Percentiles rank a stretch among this genome's conserved stretches.
Evolutionary conservation across 2,888 invertebrate genomes (phyloP).

Genomic region (Archaeoteleia sp.): DNA sequence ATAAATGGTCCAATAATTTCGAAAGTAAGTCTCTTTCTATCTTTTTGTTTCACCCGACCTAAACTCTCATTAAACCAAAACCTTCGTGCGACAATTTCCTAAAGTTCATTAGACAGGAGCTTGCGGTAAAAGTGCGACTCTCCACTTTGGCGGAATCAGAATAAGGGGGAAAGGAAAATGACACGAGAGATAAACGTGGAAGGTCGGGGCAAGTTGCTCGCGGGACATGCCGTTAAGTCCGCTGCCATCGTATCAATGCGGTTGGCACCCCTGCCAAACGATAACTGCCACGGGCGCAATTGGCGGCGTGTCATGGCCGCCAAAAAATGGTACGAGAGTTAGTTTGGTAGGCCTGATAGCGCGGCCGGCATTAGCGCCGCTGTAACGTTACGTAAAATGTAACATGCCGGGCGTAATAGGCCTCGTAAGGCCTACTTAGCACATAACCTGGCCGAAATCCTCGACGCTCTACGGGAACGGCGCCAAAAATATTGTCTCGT

Average conservation of each 20-base stretch:
- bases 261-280: slow-evolving; percentile 70
- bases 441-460: slow-evolving; percentile 41
- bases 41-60: too few relatives aligned
- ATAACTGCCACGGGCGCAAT: slow-evolving; percentile 60
- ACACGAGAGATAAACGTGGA: slow-evolving; percentile 36
- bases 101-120: slow-evolving; percentile 29
- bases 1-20: too few relatives aligned
- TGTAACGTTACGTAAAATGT: slow-evolving; percentile 38
- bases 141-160: slow-evolving; percentile 10
- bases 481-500: slow-evolving; percentile 54
- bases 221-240: slow-evolving; percentile 19
- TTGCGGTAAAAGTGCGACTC: slow-evolving; percentile 4
- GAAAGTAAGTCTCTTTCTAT: too few relatives aligned
- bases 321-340: slow-evolving; percentile 30
- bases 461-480: slow-evolving; percentile 17
- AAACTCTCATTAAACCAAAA: slow-evolving; percentile 20
- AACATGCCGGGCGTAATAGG: slow-evolving; percentile 39
- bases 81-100: slow-evolving; percentile 20
- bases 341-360: slow-evolving; percentile 39
- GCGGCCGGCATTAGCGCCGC: slow-evolving; percentile 31
- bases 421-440: slow-evolving; percentile 54
- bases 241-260: slow-evolving; percentile 56
- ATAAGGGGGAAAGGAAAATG: slow-evolving; percentile 36
- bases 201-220: not conserved
- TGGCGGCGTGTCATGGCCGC: slow-evolving; percentile 21